A percentile compares a stretch with the other conserved stretches of the same genome.
phyloP scores from a whole-genome alignment of 1,140 invertebrate species.

The Drosophila murphyi region DNA sequence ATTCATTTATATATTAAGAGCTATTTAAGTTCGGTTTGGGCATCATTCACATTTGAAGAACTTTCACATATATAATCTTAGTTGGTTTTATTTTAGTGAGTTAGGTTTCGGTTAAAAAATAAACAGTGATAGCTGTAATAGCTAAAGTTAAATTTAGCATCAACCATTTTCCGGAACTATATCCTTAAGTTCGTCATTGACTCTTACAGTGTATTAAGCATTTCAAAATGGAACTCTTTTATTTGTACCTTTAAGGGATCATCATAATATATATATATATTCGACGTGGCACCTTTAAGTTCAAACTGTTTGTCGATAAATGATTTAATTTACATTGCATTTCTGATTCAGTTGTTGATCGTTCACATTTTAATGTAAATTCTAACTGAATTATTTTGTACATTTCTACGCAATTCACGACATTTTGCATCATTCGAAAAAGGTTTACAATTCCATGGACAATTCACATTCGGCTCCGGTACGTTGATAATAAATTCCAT shows the following conservation, averaged over 20 bases:
- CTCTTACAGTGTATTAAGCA: no score
- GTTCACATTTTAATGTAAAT: slow-evolving; percentile 6
- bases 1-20: background rate
- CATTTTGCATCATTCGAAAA: slow-evolving; percentile 77
- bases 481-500: slow-evolving; percentile 56
- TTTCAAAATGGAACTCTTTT: no score
- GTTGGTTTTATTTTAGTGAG: no score
- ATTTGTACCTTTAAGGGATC: no score
- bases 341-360: slow-evolving; percentile 5
- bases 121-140: no score
- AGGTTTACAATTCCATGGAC: slow-evolving; percentile 88
- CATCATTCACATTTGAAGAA: background rate
- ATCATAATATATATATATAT: no score
- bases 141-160: no score
- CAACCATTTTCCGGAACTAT: no score
- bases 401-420: slow-evolving; percentile 67
- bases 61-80: background rate
- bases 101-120: no score
- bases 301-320: background rate
- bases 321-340: background rate
- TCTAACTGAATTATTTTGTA: slow-evolving; percentile 59
- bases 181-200: no score
- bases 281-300: no score
- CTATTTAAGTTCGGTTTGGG: slow-evolving; percentile 3
- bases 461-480: slow-evolving; percentile 85